Evolutionary conservation across 2,888 invertebrate species (phyloP), one percentile per base, ranked within the genome.

Genomic region (Euspilapteryx auroguttella): DNA sequence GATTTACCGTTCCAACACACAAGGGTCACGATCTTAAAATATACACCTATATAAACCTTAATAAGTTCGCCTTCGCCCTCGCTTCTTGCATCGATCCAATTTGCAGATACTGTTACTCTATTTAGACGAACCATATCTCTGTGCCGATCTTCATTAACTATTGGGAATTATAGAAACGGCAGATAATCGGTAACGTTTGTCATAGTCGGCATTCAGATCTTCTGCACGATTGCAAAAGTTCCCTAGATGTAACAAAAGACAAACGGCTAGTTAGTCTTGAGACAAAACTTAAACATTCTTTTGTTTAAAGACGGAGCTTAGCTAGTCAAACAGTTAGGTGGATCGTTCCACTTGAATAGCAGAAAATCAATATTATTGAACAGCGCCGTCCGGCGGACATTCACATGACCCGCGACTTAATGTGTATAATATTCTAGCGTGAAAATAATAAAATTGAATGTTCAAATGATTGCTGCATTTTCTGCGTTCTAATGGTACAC

Each of bases 1-100:
- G 59, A 63, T 64, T 64, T 59, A 56, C 58, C 46, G 43, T 39
- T 38, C 49, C 44, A 21, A 27, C 25, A 29, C 28, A 27, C 24
- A 49, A 49, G 47, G 65, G 66, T 62, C 68, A 66, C 51, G 56
- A 58, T 55, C 51, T 50, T 46, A 57, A 59, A 29, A 51, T 49
- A 53, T 54, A 56, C 55, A 47, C 47, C 52, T 58, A 61, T 61
- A 54, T 64, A 63, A 63, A 55, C 49, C 49, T 53, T 65, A 61
- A 58, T 68, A 62, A 61, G 57, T 57, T 52, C n/a, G n/a, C n/a
- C n/a, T n/a, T n/a, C n/a, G n/a, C n/a, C n/a, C n/a, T n/a, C n/a
- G n/a, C n/a, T n/a, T n/a, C 31, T 43, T 37, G 44, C 45, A 49
- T 44, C 45, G 36, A 44, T 38, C 42, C 43, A 41, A 49, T 55